Evolutionary conservation across 1,140 invertebrate species (phyloP), one percentile per base, ranked within the genome.

Genomic region (Aphaenogaster floridana): DNA sequence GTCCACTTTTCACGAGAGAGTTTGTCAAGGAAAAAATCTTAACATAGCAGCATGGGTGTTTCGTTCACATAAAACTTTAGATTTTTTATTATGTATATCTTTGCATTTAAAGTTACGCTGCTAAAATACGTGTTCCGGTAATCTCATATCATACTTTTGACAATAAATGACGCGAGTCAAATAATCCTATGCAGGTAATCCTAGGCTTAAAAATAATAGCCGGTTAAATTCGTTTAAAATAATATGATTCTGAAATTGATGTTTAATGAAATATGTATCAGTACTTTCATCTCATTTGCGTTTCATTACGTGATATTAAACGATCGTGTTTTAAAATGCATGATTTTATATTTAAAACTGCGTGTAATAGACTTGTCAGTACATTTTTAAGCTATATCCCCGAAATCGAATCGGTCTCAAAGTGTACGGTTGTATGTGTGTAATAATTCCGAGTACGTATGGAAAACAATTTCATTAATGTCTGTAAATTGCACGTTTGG

Each of bases 381-480:
- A 48, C 77, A 50, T 74, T 78, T 78, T 78, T 78, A 64, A 78
- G 76, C 42, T 36, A 50, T 45, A 48, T n/a, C 6, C n/a, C 3
- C 39, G 28, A 48, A 79, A 79, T 79, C 28, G 61, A 66, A 79
- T 79, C 66, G 21, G 66, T 69, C 34, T 66, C 61, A 36, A 66
- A 78, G 42, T 50, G n/a, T 21, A 50, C 6, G 21, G 48, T 9
- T 9, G 34, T 69, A 21, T 34, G 21, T 28, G 21, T 61, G 11
- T 54, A 57, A 76, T 59, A 21, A 77, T 61, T 77, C 39, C 39
- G 68, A 9, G 39, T 36, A 50, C 28, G 66, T 39, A 39, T 36
- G 28, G 42, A 13, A 66, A 66, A 79, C 77, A 79, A 79, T 79
- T 79, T 79, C 61, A 79, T 79, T 79, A 79, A 66, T 48, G 45